Percentiles rank a stretch among this genome's conserved stretches.
phyloP scores from a whole-genome alignment of 37 sponge, comb jelly and placozoan genomes.

The Aplysina aerophoba region DNA sequence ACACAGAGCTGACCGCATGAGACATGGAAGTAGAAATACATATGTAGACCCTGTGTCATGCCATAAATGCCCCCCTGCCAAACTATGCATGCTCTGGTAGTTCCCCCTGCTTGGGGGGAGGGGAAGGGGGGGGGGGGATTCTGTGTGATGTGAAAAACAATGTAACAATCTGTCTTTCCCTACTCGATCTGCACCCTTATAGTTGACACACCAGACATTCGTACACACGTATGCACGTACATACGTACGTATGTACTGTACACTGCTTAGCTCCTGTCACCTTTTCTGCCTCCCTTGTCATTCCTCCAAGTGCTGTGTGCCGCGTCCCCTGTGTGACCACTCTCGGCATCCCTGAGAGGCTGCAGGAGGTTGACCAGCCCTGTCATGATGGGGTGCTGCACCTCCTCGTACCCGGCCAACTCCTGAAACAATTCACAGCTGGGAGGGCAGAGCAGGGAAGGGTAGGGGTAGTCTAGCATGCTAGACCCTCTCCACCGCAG shows the following conservation, averaged over 20 bases:
- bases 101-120: no score
- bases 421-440: slow-evolving; percentile 74
- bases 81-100: no score
- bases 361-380: slow-evolving; percentile 85
- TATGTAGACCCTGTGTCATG: no score
- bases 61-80: no score
- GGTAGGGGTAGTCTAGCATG: no score
- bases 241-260: background rate
- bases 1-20: no score
- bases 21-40: no score
- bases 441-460: background rate
- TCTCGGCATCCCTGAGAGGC: slow-evolving; percentile 34
- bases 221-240: background rate
- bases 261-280: background rate
- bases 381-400: slow-evolving; percentile 75
- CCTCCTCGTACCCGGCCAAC: slow-evolving; percentile 78
- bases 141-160: no score
- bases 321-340: background rate
- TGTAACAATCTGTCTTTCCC: no score
- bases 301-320: background rate
- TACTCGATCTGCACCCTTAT: no score
- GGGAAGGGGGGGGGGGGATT: no score
- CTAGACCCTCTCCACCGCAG: no score
- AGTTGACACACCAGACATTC: background rate
- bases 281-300: background rate